Evolutionary conservation across 1,140 invertebrate genomes (phyloP).

Genomic region (Aphidius ervi): DNA sequence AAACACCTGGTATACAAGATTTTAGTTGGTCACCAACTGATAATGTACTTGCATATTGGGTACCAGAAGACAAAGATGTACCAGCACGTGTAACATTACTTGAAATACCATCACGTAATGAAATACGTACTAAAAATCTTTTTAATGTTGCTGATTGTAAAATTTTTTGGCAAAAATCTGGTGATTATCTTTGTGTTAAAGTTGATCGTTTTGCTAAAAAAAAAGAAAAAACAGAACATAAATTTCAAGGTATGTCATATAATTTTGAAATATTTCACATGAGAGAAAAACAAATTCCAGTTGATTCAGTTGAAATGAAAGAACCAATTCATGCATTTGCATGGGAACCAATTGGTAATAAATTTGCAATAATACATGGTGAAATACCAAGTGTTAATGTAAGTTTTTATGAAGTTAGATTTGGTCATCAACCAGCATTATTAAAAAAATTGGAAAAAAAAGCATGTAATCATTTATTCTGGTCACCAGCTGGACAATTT

Average conservation of each 20-base stretch:
- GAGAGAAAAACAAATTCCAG: slow-evolving; percentile 95
- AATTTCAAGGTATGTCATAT: slow-evolving; percentile 96
- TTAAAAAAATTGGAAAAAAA: slow-evolving; percentile 68
- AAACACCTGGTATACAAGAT: slow-evolving; percentile 86
- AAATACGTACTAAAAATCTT: slow-evolving; percentile 93
- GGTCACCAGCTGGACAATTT: slow-evolving; percentile 94
- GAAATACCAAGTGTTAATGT: slow-evolving; percentile 85
- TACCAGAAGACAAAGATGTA: slow-evolving; percentile 93
- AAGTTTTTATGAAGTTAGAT: slow-evolving; percentile 91
- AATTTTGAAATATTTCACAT: slow-evolving; percentile 99
- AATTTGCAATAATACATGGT: slow-evolving; percentile 95
- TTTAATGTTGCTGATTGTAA: slow-evolving; percentile 98
- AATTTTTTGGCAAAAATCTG: slow-evolving; percentile 98
- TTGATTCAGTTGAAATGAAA: slow-evolving; percentile 94
- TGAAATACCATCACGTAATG: slow-evolving; percentile 81
- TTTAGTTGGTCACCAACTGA: slow-evolving; percentile 98
- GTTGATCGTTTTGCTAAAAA: slow-evolving; percentile 96
- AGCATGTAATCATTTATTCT: slow-evolving; percentile 91
- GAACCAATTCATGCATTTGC: slow-evolving; percentile 93
- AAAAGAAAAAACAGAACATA: slow-evolving; percentile 84
- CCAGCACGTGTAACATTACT: slow-evolving; percentile 80
- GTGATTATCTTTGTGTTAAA: slow-evolving; percentile 96
- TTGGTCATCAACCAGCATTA: slow-evolving; percentile 78
- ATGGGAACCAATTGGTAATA: slow-evolving; percentile 95
- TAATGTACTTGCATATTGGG: slow-evolving; percentile 96